phyloP scores from a whole-genome alignment of 2,113 vertebrate species.

The Amphiprion percula region DNA sequence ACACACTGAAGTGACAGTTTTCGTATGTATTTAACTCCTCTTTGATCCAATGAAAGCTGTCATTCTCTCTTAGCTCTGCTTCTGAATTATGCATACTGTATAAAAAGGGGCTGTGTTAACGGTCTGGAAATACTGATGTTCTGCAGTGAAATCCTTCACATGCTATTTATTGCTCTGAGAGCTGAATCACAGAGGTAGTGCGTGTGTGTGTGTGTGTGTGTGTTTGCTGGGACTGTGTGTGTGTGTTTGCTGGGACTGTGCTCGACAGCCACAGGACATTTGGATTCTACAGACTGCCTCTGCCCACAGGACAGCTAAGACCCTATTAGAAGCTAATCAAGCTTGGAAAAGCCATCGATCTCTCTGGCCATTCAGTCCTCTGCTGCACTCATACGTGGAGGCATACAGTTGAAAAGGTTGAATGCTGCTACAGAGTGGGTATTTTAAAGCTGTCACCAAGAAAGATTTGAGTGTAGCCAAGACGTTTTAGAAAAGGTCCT shows the following conservation, averaged over 20 bases:
- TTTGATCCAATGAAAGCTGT: slow-evolving; percentile 60
- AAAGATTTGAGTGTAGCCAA: background rate
- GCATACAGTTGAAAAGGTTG: background rate
- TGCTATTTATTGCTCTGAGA: background rate
- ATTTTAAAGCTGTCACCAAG: background rate
- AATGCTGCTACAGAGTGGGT: background rate
- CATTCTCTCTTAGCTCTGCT: slow-evolving; percentile 36
- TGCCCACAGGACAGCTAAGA: slow-evolving; percentile 45
- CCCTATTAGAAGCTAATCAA: slow-evolving; percentile 78
- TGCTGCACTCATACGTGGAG: slow-evolving; percentile 16
- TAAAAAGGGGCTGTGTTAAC: slow-evolving; percentile 21
- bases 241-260: background rate
- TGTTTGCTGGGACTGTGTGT: too few species aligned
- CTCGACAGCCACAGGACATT: slow-evolving; percentile 41
- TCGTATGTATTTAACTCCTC: slow-evolving; percentile 32
- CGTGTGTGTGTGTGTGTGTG: background rate
- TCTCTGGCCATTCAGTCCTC: slow-evolving; percentile 18
- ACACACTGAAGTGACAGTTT: slow-evolving; percentile 4
- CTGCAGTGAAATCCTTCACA: slow-evolving; percentile 11
- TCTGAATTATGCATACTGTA: slow-evolving; percentile 52
- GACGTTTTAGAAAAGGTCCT: too few species aligned
- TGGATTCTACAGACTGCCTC: slow-evolving; percentile 54
- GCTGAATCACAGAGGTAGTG: background rate
- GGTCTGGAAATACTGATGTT: slow-evolving; percentile 27
- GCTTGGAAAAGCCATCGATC: slow-evolving; percentile 69